Evolutionary conservation across 2,113 vertebrate genomes (phyloP).

Genomic region (Chauna torquata): DNA sequence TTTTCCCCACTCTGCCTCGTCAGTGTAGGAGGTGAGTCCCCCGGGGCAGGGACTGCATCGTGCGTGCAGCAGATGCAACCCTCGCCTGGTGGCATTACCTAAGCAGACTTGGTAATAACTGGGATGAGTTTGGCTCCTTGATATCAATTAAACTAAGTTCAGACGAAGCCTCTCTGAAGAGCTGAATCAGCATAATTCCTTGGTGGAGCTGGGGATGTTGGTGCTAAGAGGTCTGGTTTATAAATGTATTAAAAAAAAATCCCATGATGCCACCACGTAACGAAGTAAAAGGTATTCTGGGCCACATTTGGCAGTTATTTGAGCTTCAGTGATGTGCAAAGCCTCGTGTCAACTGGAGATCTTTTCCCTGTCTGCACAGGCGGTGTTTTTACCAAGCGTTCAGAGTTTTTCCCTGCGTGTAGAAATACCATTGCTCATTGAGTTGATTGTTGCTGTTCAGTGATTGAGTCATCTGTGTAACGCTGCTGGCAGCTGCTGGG

Average conservation of each 20-base stretch:
- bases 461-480: neutral
- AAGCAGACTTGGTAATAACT: neutral
- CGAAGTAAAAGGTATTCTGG: neutral
- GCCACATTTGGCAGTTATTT: slow-evolving; percentile 2
- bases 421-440: neutral
- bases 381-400: neutral
- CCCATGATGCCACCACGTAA: neutral
- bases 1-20: neutral
- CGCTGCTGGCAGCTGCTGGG: neutral
- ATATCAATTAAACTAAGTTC: neutral
- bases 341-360: neutral
- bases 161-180: neutral
- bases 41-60: rapidly evolving
- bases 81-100: rapidly evolving
- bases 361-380: neutral
- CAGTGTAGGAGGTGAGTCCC: rapidly evolving
- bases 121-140: neutral
- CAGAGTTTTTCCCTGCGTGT: neutral
- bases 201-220: rapidly evolving
- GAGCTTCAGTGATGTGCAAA: neutral
- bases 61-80: neutral
- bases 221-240: neutral
- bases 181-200: neutral
- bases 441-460: neutral
- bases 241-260: neutral